Conservation (phyloP, 2,888 invertebrate species). For the Myopa testacea region DNA sequence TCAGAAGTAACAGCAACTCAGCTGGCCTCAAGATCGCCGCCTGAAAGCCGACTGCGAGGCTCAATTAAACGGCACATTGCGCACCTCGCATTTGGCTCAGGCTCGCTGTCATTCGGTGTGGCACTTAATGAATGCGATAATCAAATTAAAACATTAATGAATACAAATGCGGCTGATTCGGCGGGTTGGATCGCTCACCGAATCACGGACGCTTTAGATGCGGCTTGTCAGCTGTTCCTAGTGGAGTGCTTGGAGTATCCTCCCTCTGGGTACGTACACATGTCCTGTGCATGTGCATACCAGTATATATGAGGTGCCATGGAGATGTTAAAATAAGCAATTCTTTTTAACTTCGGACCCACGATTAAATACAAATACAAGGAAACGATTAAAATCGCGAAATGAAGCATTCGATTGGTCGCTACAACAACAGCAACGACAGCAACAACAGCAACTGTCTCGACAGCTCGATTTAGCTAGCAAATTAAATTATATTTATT, state of each 20-base stretch:
- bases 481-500: constrained; percentile 30
- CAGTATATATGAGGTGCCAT: no score
- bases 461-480: no score
- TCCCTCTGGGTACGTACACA: no score
- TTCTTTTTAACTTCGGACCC: no score
- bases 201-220: no score
- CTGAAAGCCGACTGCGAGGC: constrained; percentile 13
- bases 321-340: no score
- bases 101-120: neutral
- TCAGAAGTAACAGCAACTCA: neutral
- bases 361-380: neutral
- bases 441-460: neutral
- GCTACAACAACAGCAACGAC: neutral
- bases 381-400: neutral
- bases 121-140: constrained; percentile 27
- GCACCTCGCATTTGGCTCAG: neutral
- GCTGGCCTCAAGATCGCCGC: neutral
- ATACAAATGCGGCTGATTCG: constrained; percentile 35
- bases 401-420: neutral
- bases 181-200: neutral
- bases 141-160: constrained; percentile 4
- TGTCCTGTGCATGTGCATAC: no score
- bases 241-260: no score
- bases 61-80: constrained; percentile 31
- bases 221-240: no score